phyloP scores from a whole-genome alignment of 2,797 vertebrate species.

The Champsocephalus gunnari region DNA sequence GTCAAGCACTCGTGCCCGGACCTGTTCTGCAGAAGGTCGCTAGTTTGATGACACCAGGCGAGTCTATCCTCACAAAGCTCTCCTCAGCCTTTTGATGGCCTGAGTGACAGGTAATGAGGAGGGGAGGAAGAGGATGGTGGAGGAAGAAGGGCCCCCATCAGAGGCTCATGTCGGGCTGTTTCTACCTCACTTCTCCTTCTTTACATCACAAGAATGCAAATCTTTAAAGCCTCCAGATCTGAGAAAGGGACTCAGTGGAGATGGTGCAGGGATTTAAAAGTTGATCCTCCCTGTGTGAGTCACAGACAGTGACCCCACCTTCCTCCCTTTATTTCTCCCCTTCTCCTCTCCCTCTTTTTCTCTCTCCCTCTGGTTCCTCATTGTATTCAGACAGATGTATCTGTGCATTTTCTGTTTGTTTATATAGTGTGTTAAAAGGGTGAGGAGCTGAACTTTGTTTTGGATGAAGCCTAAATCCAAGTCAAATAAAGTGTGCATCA shows the following conservation, averaged over 20 bases:
- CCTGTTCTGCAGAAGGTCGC: conserved; percentile 50
- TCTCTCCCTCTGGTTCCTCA: conserved; percentile 24
- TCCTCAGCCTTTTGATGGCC: conserved; percentile 16
- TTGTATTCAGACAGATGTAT: conserved; percentile 38
- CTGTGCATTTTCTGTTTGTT: conserved; percentile 53
- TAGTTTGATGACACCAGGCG: conserved; percentile 35
- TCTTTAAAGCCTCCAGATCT: conserved; percentile 78
- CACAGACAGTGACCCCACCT: conserved; percentile 66
- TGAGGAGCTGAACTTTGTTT: conserved; percentile 71
- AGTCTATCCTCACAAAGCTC: conserved; percentile 54
- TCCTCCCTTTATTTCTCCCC: conserved; percentile 11
- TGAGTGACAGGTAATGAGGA: conserved; percentile 69
- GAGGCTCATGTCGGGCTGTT: conserved; percentile 47
- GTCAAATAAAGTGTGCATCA: conserved; percentile 69
- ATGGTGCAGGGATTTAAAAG: conserved; percentile 75
- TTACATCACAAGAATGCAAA: conserved; percentile 80
- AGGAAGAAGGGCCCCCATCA: conserved; percentile 35
- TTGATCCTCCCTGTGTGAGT: conserved; percentile 79
- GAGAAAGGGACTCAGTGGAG: conserved; percentile 63
- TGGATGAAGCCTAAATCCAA: conserved; percentile 70
- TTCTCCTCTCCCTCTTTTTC: conserved; percentile 30
- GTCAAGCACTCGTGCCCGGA: conserved; percentile 24
- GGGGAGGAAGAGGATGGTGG: conserved; percentile 46
- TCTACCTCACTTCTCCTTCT: conserved; percentile 67
- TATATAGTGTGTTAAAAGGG: conserved; percentile 50